These are phyloP conservation scores for Sula dactylatra DNA, from an alignment of 2,113 vertebrate genomes.

Conservation along the genomic window DNA sequence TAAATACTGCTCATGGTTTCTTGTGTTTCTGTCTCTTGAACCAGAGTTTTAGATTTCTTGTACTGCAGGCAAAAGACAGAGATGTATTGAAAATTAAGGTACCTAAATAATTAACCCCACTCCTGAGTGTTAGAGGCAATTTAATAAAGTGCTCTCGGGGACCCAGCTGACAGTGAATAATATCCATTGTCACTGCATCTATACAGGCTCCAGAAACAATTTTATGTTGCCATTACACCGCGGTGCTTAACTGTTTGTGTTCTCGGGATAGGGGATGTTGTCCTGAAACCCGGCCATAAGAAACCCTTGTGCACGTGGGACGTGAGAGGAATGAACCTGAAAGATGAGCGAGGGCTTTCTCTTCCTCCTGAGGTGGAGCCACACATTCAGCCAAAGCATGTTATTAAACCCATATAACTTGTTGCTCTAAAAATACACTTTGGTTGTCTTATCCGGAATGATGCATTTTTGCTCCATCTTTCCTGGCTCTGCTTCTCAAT, in stretches of 20 bases:
- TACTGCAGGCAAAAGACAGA: neutral
- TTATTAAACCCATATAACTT: neutral
- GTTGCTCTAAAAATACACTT: neutral
- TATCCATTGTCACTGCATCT: neutral
- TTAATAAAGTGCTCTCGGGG: conserved; percentile 4
- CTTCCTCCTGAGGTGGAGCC: neutral
- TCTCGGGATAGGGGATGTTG: neutral
- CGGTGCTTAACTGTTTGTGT: neutral
- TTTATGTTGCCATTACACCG: neutral
- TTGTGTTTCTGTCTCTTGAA: neutral
- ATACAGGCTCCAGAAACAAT: neutral
- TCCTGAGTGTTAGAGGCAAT: conserved; percentile 10
- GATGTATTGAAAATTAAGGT: conserved; percentile 30
- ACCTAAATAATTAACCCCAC: conserved; percentile 66
- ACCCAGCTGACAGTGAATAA: neutral
- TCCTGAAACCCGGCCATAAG: neutral
- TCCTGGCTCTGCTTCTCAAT: too few species aligned
- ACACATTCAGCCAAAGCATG: accelerated
- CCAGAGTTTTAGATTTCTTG: neutral
- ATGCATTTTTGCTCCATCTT: accelerated
- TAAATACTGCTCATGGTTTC: neutral
- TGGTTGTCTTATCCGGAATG: neutral
- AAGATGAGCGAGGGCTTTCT: neutral
- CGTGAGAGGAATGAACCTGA: neutral
- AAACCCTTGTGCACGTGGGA: neutral